Percentiles rank a stretch among this genome's conserved stretches.
phyloP scores from a whole-genome alignment of 2,888 invertebrate species.

The Lumbricus terrestris region DNA sequence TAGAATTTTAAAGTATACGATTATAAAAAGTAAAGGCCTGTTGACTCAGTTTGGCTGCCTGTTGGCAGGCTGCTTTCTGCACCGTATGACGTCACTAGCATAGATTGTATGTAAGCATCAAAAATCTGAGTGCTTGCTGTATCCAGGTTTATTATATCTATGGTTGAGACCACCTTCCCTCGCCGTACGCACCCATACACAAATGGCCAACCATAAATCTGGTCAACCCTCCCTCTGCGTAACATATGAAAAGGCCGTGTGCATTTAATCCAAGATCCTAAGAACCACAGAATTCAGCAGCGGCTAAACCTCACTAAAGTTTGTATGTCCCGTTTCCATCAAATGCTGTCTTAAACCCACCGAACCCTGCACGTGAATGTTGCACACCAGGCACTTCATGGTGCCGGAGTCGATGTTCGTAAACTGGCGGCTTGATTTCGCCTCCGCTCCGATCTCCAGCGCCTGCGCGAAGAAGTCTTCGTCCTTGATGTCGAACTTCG shows the following conservation, averaged over 20 bases:
- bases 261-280: not conserved
- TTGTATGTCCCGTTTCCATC: slow-evolving; percentile 74
- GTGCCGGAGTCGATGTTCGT: slow-evolving; percentile 86
- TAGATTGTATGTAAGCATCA: no score
- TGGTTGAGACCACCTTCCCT: no score
- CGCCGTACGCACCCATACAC: no score
- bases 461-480: slow-evolving; percentile 75
- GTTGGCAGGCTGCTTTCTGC: no score
- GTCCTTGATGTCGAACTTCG: slow-evolving; percentile 80
- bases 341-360: slow-evolving; percentile 82
- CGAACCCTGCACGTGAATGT: slow-evolving; percentile 75
- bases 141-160: no score
- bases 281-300: not conserved
- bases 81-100: no score
- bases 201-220: no score
- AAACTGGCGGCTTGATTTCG: slow-evolving; percentile 83
- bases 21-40: no score
- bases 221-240: no score
- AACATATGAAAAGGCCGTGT: not conserved
- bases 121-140: no score
- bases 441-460: slow-evolving; percentile 80
- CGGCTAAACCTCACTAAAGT: slow-evolving; percentile 60
- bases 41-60: no score
- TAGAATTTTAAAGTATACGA: no score
- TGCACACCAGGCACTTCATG: slow-evolving; percentile 79